Evolutionary conservation across 2,888 invertebrate genomes (phyloP), one percentile per base, ranked within the genome.

Genomic region (Hartigia nigra): DNA sequence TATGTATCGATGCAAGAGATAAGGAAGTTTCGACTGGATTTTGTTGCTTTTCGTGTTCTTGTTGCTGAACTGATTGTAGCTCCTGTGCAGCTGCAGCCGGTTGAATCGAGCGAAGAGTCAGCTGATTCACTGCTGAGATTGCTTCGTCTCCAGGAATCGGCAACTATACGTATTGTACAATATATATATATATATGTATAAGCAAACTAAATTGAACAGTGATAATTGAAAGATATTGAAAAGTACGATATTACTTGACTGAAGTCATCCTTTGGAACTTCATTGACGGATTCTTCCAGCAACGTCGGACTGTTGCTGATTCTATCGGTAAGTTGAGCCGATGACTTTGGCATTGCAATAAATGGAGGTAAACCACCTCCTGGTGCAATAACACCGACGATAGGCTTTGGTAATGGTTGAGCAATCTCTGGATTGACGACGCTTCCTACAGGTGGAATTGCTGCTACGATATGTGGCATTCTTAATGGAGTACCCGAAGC

Each of bases 261-360:
- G n/a, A 81, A 85, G 31, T 91, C 90, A 74, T 91, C 88, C 80
- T 90, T 91, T 1, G 87, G 81, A 36, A 91, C 90, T 81, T 91
- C 91, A 76, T 91, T 91, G 69, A 84, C 86, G 1, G 90, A 86
- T 36, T 91, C 91, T 36, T 89, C 88, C 12, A 88, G 78, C 4
- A 90, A 76, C 0, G 85, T 82, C 4, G 90, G 88, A 80, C 87
- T 89, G 78, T 90, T 85, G 81, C 91, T 89, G 36, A 91, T 91
- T 80, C 91, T 86, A 75, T 91, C 87, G 9, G 90, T 91, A 1
- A 91, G 81, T 76, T 90, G 89, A 3, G 89, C 80, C 1, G 86
- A 87, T 0, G 91, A 91, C 72, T 84, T 86, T 23, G 91, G 91
- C 89, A 91, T 91, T 4, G 90, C 87, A 11, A 91, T 82, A 76